These are phyloP conservation scores for Congeria kusceri DNA, from an alignment of 2,888 invertebrate genomes.

Conservation along the genomic window DNA sequence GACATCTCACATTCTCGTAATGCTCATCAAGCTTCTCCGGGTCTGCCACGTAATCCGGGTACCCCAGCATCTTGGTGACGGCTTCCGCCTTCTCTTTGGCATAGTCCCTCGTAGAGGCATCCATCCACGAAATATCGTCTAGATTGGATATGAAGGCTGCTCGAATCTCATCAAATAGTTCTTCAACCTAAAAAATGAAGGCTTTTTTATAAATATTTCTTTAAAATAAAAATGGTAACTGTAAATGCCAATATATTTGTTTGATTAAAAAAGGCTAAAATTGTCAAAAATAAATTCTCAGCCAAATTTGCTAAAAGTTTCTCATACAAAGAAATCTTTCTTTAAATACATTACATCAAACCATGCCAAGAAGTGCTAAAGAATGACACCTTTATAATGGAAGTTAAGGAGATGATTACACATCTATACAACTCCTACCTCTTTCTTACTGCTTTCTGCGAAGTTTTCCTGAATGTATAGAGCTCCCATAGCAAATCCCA, in stretches of 20 bases:
- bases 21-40: conserved; percentile 73
- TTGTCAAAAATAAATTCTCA: no score
- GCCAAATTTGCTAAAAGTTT: no score
- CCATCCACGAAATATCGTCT: conserved; percentile 80
- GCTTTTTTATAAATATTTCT: no score
- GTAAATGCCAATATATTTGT: no score
- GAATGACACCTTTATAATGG: no score
- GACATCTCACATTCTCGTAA: conserved; percentile 73
- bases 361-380: no score
- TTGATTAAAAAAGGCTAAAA: no score
- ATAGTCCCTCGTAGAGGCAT: conserved; percentile 68
- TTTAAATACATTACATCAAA: no score
- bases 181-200: conserved; percentile 69
- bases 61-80: conserved; percentile 78
- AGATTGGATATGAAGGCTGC: conserved; percentile 71
- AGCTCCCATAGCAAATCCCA: conserved; percentile 77
- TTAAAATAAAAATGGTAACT: no score
- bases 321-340: no score
- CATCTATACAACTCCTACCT: conserved; percentile 60
- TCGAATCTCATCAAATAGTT: conserved; percentile 70
- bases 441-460: conserved; percentile 66
- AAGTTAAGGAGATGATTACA: not conserved
- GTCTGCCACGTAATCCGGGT: conserved; percentile 79
- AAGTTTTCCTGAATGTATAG: conserved; percentile 77
- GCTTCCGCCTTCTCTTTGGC: conserved; percentile 76